These are phyloP conservation scores for Apodemia hepburni DNA, from an alignment of 2,888 invertebrate genomes.

Conservation along the genomic window DNA sequence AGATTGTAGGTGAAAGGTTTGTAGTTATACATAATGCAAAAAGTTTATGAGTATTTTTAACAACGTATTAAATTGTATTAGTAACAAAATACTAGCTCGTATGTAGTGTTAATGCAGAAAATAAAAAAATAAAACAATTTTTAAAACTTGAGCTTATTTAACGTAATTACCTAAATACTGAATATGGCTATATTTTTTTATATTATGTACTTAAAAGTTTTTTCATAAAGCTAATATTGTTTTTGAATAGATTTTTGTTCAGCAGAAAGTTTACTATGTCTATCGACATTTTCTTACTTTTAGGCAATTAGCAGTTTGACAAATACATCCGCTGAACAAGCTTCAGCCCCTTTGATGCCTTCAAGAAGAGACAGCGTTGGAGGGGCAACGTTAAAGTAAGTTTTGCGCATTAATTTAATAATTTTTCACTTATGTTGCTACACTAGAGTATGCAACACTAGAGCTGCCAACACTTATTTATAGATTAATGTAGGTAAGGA, in stretches of 20 bases:
- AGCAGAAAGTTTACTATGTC: neutral
- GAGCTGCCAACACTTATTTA: too few relatives aligned
- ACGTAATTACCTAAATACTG: neutral
- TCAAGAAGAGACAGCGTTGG: conserved; percentile 84
- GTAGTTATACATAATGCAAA: neutral
- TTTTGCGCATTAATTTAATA: conserved; percentile 16
- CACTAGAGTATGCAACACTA: too few relatives aligned
- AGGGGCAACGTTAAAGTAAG: conserved; percentile 80
- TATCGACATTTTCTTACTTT: conserved; percentile 23
- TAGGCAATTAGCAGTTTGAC: conserved; percentile 92
- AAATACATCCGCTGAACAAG: conserved; percentile 77
- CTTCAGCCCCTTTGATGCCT: conserved; percentile 81
- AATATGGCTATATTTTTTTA: neutral
- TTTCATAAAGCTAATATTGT: neutral
- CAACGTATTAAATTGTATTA: neutral
- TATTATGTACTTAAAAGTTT: neutral
- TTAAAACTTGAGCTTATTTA: neutral
- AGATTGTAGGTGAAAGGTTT: neutral
- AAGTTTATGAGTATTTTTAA: neutral
- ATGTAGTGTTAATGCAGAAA: conserved; percentile 10
- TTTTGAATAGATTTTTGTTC: neutral
- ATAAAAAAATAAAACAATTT: neutral
- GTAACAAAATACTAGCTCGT: neutral
- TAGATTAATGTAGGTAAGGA: too few relatives aligned
- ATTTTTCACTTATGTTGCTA: too few relatives aligned